These are phyloP conservation scores for Eutolmus rufibarbis DNA, from an alignment of 2,888 invertebrate species.

Conservation along the genomic window DNA sequence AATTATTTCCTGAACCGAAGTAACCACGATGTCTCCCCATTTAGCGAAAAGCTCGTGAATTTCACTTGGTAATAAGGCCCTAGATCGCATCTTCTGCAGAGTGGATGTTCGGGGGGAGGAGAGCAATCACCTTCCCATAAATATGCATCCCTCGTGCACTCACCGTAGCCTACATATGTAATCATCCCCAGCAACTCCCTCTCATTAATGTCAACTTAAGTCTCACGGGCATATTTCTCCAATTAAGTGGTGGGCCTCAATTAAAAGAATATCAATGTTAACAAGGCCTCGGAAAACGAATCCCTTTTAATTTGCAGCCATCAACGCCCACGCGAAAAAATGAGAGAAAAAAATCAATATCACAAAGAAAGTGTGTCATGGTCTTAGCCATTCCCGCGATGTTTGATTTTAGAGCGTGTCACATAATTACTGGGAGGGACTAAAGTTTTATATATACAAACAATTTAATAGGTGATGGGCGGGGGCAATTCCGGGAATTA, in stretches of 20 bases:
- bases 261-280: slow-evolving; percentile 10
- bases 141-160: neutral
- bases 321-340: neutral
- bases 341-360: neutral
- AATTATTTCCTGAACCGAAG: neutral
- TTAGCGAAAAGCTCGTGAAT: neutral
- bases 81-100: neutral
- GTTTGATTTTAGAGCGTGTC: neutral
- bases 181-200: neutral
- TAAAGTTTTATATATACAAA: neutral
- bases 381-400: neutral
- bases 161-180: neutral
- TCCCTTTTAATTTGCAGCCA: neutral
- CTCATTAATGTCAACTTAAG: neutral
- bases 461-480: neutral
- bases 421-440: neutral
- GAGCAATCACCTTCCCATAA: too few species aligned
- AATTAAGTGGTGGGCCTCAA: slow-evolving; percentile 2
- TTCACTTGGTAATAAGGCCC: neutral
- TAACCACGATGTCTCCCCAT: neutral
- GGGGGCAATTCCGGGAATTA: neutral
- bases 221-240: neutral
- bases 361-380: neutral
- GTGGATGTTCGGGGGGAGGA: neutral
- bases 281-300: neutral